Conservation (phyloP, 2,113 vertebrate genomes). For the Microcebus ravelobensis region DNA sequence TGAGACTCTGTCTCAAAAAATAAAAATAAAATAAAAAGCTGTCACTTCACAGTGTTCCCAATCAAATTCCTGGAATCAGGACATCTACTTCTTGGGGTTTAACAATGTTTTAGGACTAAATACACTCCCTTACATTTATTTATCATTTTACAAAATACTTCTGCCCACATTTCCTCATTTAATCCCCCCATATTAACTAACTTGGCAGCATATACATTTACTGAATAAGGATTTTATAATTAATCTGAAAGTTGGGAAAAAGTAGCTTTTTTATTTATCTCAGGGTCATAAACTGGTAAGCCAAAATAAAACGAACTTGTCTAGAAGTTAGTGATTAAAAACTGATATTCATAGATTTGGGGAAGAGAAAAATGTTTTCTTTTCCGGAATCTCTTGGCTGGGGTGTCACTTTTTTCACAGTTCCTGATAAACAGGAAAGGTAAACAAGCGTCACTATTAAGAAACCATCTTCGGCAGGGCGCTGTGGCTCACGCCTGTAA, state of each 20-base stretch:
- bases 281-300: not conserved
- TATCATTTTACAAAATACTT: constrained; percentile 35
- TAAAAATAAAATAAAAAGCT: too few species aligned
- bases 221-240: not conserved
- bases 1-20: too few species aligned
- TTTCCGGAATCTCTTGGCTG: constrained; percentile 36
- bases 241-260: not conserved
- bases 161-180: not conserved
- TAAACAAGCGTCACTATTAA: constrained; percentile 53
- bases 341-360: not conserved
- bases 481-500: too few species aligned
- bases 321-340: not conserved
- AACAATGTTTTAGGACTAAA: not conserved
- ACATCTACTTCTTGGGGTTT: not conserved
- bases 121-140: not conserved
- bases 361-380: constrained; percentile 43
- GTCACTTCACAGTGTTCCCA: not conserved
- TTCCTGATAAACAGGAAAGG: not conserved
- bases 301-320: not conserved
- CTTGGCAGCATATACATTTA: not conserved
- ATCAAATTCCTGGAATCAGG: not conserved
- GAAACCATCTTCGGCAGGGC: not conserved
- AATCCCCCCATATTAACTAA: not conserved
- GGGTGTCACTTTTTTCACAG: not conserved
- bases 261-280: not conserved